Evolutionary conservation across 2,888 invertebrate species (phyloP).

Genomic region (Calephelis perditalis): DNA sequence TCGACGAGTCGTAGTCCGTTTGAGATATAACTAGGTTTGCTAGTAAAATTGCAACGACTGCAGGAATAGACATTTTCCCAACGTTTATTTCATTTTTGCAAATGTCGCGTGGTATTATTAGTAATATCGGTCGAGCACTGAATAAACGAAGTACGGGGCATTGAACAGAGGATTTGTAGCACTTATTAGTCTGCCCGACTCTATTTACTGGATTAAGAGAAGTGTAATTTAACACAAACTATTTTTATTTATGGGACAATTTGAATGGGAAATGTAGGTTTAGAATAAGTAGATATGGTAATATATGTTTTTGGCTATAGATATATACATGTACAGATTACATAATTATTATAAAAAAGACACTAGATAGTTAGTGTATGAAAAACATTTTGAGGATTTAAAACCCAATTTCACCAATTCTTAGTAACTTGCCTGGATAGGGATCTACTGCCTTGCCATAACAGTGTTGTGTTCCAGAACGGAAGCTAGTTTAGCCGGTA

Average conservation of each 20-base stretch:
- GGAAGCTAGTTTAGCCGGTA: too few species aligned
- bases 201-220: slow-evolving; percentile 62
- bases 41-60: slow-evolving; percentile 49
- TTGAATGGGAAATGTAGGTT: slow-evolving; percentile 1
- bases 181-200: slow-evolving; percentile 71
- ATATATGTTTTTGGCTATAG: not conserved
- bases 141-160: slow-evolving; percentile 41
- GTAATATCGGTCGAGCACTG: slow-evolving; percentile 45
- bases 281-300: not conserved
- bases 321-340: too few species aligned
- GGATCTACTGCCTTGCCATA: too few species aligned
- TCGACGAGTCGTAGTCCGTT: slow-evolving; percentile 39
- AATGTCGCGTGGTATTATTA: slow-evolving; percentile 36
- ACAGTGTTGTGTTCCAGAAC: too few species aligned
- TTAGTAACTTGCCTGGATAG: too few species aligned
- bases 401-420: too few species aligned
- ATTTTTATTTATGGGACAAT: slow-evolving; percentile 17
- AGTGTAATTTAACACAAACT: slow-evolving; percentile 34
- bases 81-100: slow-evolving; percentile 25
- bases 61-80: slow-evolving; percentile 43
- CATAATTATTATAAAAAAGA: too few species aligned
- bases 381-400: too few species aligned
- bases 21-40: slow-evolving; percentile 44
- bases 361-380: too few species aligned
- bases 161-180: slow-evolving; percentile 69